phyloP scores from a whole-genome alignment of 2,797 vertebrate genomes.

The Acrossocheilus fasciatus region DNA sequence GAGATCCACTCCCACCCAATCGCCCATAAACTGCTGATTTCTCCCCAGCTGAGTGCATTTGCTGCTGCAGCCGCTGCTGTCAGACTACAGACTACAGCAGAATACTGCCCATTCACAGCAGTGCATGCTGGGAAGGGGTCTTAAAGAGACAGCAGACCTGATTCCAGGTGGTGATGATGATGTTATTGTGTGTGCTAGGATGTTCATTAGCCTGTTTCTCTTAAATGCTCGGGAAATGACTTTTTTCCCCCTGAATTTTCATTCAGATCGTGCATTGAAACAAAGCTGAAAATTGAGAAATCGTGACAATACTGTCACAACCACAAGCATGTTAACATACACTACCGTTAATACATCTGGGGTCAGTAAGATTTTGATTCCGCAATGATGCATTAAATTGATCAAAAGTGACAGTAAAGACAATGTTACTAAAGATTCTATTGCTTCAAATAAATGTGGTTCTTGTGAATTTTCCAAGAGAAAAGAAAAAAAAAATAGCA shows the following conservation, averaged over 20 bases:
- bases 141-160: slow-evolving; percentile 75
- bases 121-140: slow-evolving; percentile 75
- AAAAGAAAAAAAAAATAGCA: too few species aligned
- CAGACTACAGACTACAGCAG: slow-evolving; percentile 41
- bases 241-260: not conserved
- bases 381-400: not conserved
- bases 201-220: not conserved
- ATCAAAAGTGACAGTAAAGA: not conserved
- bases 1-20: slow-evolving; percentile 60
- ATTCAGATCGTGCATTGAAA: not conserved
- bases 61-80: slow-evolving; percentile 70
- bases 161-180: not conserved
- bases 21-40: slow-evolving; percentile 58
- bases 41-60: slow-evolving; percentile 60
- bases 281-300: not conserved
- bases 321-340: too few species aligned
- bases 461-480: too few species aligned
- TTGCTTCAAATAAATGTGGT: too few species aligned
- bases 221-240: not conserved
- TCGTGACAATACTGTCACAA: too few species aligned
- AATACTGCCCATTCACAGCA: slow-evolving; percentile 52
- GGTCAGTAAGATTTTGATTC: too few species aligned
- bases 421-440: too few species aligned
- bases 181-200: not conserved
- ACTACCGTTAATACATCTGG: too few species aligned